These are phyloP conservation scores for Premnoplex brunnescens DNA, from an alignment of 2,797 vertebrate species.

Conservation along the genomic window DNA sequence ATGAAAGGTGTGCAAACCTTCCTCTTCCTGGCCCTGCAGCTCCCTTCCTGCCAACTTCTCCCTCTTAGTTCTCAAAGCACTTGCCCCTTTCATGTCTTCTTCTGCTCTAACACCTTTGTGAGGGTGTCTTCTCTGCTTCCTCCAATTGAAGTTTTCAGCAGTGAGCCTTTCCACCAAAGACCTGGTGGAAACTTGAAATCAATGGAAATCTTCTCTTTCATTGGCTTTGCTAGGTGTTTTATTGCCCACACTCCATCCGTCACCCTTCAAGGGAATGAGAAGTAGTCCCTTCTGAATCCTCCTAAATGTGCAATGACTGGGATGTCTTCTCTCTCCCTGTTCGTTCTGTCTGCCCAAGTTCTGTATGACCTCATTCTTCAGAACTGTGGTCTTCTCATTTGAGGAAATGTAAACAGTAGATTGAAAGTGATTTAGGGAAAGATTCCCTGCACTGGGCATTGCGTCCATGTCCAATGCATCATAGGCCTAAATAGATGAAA, in stretches of 20 bases:
- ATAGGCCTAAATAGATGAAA: background rate
- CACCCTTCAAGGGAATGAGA: background rate
- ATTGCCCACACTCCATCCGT: accelerated
- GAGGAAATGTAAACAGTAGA: background rate
- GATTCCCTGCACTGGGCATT: background rate
- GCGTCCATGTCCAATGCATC: background rate
- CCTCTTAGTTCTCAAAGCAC: background rate
- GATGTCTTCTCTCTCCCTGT: background rate
- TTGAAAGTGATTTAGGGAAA: background rate
- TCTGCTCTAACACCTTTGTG: background rate
- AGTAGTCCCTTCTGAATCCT: background rate
- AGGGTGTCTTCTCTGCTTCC: background rate
- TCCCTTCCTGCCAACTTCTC: background rate
- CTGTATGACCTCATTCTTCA: background rate
- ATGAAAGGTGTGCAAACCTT: background rate
- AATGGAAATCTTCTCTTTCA: background rate
- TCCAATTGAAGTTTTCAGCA: background rate
- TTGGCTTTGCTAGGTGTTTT: background rate
- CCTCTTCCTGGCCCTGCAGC: background rate
- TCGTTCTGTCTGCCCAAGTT: background rate
- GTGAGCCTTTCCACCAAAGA: background rate
- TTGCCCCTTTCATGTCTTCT: background rate
- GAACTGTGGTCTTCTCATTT: background rate
- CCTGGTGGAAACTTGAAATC: background rate
- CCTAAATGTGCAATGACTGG: background rate